A percentile compares a stretch with the other conserved stretches of the same genome.
phyloP scores from a whole-genome alignment of 2,888 invertebrate species.

The Leptinotarsa juncta region DNA sequence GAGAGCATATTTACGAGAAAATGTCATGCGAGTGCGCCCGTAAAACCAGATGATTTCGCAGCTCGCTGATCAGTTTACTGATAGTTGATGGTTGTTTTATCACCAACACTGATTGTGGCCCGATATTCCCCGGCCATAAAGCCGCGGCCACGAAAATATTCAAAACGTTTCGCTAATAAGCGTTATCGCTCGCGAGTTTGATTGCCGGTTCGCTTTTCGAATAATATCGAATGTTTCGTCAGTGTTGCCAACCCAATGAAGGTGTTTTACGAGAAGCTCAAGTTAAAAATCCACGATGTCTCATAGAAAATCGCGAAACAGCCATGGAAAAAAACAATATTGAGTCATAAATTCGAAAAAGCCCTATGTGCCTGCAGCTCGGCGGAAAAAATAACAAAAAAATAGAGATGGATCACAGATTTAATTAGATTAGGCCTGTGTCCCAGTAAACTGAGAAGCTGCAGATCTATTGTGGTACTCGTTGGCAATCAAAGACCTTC shows the following conservation, averaged over 20 bases:
- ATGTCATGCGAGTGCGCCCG: slow-evolving; percentile 56
- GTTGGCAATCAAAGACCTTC: too few species aligned
- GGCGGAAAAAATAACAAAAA: too few species aligned
- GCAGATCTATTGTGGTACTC: too few species aligned
- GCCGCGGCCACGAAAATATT: slow-evolving; percentile 59
- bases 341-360: too few species aligned
- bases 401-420: too few species aligned
- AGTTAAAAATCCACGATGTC: too few species aligned
- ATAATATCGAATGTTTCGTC: slow-evolving; percentile 36
- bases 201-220: slow-evolving; percentile 50
- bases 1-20: slow-evolving; percentile 54
- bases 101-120: slow-evolving; percentile 61
- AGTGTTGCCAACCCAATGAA: neutral
- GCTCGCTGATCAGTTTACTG: slow-evolving; percentile 62
- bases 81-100: slow-evolving; percentile 64
- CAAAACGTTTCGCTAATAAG: slow-evolving; percentile 58
- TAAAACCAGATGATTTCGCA: slow-evolving; percentile 63
- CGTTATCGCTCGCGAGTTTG: slow-evolving; percentile 55
- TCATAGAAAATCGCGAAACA: too few species aligned
- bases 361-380: too few species aligned
- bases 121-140: slow-evolving; percentile 62
- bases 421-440: too few species aligned
- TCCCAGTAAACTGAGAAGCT: too few species aligned
- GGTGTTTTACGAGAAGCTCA: too few species aligned
- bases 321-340: too few species aligned